Conservation (phyloP, 2,888 invertebrate species). For the Rhorus exstirpatorius region DNA sequence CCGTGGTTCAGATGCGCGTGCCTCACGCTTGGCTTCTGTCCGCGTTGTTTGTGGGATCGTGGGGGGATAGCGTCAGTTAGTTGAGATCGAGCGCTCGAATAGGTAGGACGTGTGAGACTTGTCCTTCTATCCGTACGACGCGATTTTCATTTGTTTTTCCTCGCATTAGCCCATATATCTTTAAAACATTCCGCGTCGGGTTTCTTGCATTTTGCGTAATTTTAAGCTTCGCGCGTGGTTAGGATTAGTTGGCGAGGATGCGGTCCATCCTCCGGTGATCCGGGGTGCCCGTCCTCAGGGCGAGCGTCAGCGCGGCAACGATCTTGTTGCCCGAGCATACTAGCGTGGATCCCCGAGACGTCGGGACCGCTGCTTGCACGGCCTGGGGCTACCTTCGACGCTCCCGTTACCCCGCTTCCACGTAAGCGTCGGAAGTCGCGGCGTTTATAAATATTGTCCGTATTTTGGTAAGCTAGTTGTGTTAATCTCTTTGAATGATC, state of each 20-base stretch:
- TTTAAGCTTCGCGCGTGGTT: not conserved
- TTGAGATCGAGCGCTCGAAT: not conserved
- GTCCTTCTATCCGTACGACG: not conserved
- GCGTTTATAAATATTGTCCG: not conserved
- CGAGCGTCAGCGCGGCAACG: slow-evolving; percentile 1
- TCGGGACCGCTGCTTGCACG: slow-evolving; percentile 5
- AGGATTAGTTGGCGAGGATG: not conserved
- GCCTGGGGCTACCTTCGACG: not conserved
- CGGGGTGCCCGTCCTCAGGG: not conserved
- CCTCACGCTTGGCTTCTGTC: not conserved
- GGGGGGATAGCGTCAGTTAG: not conserved
- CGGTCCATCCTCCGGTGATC: not conserved
- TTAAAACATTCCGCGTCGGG: no score
- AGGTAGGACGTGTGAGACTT: slow-evolving; percentile 1
- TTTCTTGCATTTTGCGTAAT: no score
- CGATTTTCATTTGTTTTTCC: no score
- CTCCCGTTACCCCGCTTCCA: slow-evolving; percentile 11
- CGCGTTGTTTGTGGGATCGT: not conserved
- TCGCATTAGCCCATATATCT: no score
- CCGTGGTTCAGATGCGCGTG: no score
- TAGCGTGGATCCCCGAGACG: slow-evolving; percentile 8
- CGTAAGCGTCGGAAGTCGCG: slow-evolving; percentile 3
- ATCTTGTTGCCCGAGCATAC: not conserved
- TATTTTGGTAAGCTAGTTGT: not conserved
- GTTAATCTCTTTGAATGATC: slow-evolving; percentile 1